Base-by-base conservation (phyloP, 2,888 invertebrate genomes). In the Hypomecis atomaria region DNA sequence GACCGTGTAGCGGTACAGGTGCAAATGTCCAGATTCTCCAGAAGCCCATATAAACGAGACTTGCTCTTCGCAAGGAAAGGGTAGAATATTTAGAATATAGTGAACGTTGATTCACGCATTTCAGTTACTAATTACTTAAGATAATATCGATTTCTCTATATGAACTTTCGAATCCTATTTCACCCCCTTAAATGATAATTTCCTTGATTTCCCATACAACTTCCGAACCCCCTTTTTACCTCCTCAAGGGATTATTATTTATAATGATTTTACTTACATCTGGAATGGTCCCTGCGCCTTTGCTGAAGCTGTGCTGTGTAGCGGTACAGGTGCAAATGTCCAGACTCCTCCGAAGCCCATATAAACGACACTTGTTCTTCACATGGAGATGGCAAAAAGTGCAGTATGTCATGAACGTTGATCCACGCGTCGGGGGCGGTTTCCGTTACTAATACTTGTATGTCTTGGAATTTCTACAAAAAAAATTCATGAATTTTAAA, bases 61-160 rank as follows among this genome's bases (percentile, higher is more conserved):
- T 7, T 7, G 37, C 37, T 37, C 37, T 7, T 37, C 37, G 7
- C 37, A 37, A 5, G 37, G 37, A 37, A 7, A 37, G 37, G 37
- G 96, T 67, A 98, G 92, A 87, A 98, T 98, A 84, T 97, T 94
- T 0, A 99, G 90, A 66, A 98, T 94, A 83, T 99, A 98, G 85
- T 98, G 97, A 1, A 98, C 97, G 88, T 99, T 98, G 65, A 99
- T 95, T 99, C 99, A 99, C n/a, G 97, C 95, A 62, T 95, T 63
- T 93, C 93, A 2, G 85, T 80, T 10, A 93, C 72, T 0, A 93
- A 71, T 0, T 0, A 93, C 85, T 71, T 92, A n/a, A n/a, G n/a
- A n/a, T n/a, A n/a, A n/a, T n/a, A n/a, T n/a, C n/a, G n/a, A n/a
- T n/a, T n/a, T n/a, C n/a, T n/a, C n/a, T n/a, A n/a, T n/a, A n/a